phyloP scores from a whole-genome alignment of 2,888 invertebrate genomes.

The Patella caerulea region DNA sequence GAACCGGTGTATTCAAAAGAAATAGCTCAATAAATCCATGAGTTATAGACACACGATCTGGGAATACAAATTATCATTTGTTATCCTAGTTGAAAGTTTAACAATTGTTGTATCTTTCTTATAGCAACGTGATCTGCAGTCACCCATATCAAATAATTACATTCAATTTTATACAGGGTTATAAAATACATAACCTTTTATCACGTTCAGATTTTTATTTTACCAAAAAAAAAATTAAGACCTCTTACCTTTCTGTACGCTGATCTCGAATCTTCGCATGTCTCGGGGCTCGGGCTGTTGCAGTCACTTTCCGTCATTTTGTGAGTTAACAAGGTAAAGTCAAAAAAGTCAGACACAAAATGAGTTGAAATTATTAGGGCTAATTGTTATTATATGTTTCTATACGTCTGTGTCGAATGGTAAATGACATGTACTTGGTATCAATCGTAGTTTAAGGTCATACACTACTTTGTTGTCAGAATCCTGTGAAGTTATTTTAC shows the following conservation, averaged over 20 bases:
- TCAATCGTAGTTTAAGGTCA: conserved; percentile 13
- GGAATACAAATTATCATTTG: too few species aligned
- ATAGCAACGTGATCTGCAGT: too few species aligned
- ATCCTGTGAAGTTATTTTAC: conserved; percentile 22
- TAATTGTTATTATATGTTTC: too few species aligned
- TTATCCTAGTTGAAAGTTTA: too few species aligned
- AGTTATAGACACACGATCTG: too few species aligned
- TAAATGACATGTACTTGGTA: conserved; percentile 9
- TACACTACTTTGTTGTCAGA: not conserved
- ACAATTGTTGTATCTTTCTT: too few species aligned
- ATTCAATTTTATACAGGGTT: not conserved
- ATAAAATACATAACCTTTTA: too few species aligned
- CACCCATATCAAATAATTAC: too few species aligned
- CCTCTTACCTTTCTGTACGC: conserved; percentile 23
- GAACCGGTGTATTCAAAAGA: too few species aligned
- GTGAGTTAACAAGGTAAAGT: not conserved
- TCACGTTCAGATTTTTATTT: too few species aligned
- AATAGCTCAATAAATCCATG: too few species aligned
- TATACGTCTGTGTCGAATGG: conserved; percentile 11
- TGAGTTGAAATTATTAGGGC: too few species aligned
- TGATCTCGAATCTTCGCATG: conserved; percentile 19
- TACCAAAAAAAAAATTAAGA: not conserved
- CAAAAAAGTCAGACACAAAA: not conserved
- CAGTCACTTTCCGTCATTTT: conserved; percentile 25
- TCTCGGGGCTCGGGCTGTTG: conserved; percentile 7